Percentiles rank a stretch among this genome's conserved stretches.
Evolutionary conservation across 2,113 vertebrate genomes (phyloP).

Genomic region (Damaliscus lunatus): DNA sequence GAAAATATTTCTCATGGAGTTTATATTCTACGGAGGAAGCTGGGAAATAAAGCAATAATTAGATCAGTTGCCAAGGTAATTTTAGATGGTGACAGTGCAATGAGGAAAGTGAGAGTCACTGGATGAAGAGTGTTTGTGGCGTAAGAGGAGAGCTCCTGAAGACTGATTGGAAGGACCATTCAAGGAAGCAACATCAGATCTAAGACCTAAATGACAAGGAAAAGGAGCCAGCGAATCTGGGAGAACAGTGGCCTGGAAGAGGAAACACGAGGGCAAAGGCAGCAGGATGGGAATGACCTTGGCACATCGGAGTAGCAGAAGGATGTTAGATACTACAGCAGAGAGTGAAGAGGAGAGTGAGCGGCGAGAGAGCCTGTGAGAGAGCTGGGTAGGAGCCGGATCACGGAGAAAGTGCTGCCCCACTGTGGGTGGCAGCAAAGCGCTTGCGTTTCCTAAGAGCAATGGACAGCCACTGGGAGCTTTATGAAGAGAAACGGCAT

Average conservation of each 20-base stretch:
- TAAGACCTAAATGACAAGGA: neutral
- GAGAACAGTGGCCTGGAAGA: neutral
- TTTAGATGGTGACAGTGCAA: neutral
- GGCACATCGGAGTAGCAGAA: neutral
- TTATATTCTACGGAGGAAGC: neutral
- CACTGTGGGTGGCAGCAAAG: neutral
- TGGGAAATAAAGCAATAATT: neutral
- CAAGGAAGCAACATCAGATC: neutral
- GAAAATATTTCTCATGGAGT: neutral
- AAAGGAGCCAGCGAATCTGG: neutral
- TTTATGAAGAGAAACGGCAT: neutral
- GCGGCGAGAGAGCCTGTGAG: neutral
- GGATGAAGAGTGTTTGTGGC: neutral
- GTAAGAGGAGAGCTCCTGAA: neutral
- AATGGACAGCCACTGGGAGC: neutral
- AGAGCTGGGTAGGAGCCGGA: neutral
- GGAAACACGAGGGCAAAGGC: neutral
- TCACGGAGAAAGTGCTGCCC: neutral
- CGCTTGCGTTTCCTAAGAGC: neutral
- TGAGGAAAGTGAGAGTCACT: neutral
- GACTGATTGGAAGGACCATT: neutral
- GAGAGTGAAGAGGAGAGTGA: neutral
- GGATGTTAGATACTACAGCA: fast-evolving
- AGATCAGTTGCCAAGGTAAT: neutral
- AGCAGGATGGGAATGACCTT: neutral